phyloP scores from a whole-genome alignment of 1,140 invertebrate genomes.

The Pectinophora gossypiella region DNA sequence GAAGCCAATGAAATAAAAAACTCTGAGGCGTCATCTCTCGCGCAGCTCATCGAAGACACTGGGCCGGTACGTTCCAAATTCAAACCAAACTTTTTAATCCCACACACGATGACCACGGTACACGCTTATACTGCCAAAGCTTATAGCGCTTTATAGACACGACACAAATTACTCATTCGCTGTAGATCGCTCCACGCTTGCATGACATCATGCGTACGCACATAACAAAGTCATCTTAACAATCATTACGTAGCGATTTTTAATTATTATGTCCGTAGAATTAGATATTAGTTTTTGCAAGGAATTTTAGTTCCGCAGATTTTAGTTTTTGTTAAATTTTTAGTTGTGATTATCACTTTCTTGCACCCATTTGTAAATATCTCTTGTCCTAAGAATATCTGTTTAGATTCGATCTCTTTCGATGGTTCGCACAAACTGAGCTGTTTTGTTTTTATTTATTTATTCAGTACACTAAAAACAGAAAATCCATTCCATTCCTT shows the following conservation, averaged over 20 bases:
- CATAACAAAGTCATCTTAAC: constrained; percentile 14
- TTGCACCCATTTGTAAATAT: constrained; percentile 1
- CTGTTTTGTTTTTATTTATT: too few species aligned
- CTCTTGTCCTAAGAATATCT: background rate
- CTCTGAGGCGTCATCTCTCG: constrained; percentile 48
- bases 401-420: too few species aligned
- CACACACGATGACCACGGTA: constrained; percentile 11
- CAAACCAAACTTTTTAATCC: background rate
- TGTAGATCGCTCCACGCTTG: constrained; percentile 35
- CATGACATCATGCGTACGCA: constrained; percentile 33
- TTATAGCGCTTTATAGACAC: constrained; percentile 21
- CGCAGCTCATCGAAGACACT: constrained; percentile 61
- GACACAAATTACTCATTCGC: background rate
- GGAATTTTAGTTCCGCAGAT: background rate
- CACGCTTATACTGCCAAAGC: constrained; percentile 30
- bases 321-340: background rate
- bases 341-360: too few species aligned
- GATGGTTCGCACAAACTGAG: background rate
- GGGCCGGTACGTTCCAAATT: constrained; percentile 44
- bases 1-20: constrained; percentile 75
- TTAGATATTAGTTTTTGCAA: background rate
- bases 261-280: background rate
- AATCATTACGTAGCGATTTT: background rate
- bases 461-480: too few species aligned
- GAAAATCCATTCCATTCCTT: too few species aligned